Conservation (phyloP, 2,797 vertebrate genomes). For the Trachurus trachurus region DNA sequence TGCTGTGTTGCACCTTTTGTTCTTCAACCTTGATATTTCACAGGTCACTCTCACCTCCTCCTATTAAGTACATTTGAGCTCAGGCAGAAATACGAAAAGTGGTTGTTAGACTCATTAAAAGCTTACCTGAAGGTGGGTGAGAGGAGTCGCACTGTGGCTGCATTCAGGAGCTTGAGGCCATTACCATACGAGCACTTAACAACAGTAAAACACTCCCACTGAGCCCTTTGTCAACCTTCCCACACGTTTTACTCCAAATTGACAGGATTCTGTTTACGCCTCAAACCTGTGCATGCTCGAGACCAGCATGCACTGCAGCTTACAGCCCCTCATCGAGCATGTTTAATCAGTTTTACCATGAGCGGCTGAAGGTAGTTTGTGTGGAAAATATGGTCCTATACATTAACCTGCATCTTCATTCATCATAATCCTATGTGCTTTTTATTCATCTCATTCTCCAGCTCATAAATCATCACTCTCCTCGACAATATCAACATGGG, state of each 20-base stretch:
- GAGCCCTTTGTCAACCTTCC: constrained; percentile 40
- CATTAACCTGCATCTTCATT: constrained; percentile 47
- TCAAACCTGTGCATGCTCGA: constrained; percentile 33
- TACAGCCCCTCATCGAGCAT: neutral
- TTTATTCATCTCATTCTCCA: constrained; percentile 29
- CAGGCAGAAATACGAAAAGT: constrained; percentile 41
- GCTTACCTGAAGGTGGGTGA: constrained; percentile 60
- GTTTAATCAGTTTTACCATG: constrained; percentile 32
- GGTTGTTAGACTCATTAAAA: constrained; percentile 70
- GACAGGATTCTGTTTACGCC: constrained; percentile 40
- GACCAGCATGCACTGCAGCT: constrained; percentile 30
- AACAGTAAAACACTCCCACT: constrained; percentile 44
- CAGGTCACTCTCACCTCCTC: constrained; percentile 37
- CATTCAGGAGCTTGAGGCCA: constrained; percentile 41
- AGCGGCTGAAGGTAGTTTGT: constrained; percentile 13
- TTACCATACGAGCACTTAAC: constrained; percentile 56
- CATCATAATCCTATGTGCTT: constrained; percentile 36
- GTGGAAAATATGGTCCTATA: neutral
- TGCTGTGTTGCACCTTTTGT: neutral
- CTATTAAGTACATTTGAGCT: constrained; percentile 3
- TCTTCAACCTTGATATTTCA: constrained; percentile 38
- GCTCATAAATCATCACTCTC: constrained; percentile 58
- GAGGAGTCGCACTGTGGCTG: constrained; percentile 43
- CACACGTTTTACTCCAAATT: constrained; percentile 24
- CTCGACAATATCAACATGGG: constrained; percentile 38